A percentile compares a stretch with the other conserved stretches of the same genome.
These are phyloP conservation scores for Micropoecilia bifurca DNA, from an alignment of 2,797 vertebrate species.

Conservation along the genomic window DNA sequence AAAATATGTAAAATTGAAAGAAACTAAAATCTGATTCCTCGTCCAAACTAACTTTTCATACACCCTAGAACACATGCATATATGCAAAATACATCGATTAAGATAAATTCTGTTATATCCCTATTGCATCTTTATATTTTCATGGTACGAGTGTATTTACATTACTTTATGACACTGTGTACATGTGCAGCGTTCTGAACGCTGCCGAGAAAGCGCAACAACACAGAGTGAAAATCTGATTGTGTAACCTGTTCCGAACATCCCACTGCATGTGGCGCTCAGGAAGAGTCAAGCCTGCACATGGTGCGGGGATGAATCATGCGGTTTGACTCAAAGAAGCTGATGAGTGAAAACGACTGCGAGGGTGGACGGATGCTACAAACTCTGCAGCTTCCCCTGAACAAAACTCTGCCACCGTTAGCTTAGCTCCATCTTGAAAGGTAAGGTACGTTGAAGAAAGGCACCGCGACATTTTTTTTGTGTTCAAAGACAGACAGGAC, in stretches of 20 bases:
- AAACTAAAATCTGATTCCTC: slow-evolving; percentile 62
- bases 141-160: slow-evolving; percentile 71
- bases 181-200: slow-evolving; percentile 54
- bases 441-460: slow-evolving; percentile 69
- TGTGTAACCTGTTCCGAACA: slow-evolving; percentile 32
- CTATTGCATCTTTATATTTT: slow-evolving; percentile 79
- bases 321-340: slow-evolving; percentile 26
- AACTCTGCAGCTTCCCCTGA: slow-evolving; percentile 24
- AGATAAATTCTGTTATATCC: slow-evolving; percentile 70
- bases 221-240: slow-evolving; percentile 47
- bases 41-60: slow-evolving; percentile 57
- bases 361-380: slow-evolving; percentile 11
- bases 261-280: slow-evolving; percentile 13
- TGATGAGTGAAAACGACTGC: slow-evolving; percentile 31
- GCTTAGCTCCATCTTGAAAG: slow-evolving; percentile 39
- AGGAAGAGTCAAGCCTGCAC: background rate
- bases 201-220: slow-evolving; percentile 42
- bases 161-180: slow-evolving; percentile 67
- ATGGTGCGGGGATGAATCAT: background rate
- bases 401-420: background rate
- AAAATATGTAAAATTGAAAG: slow-evolving; percentile 58
- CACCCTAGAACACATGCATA: slow-evolving; percentile 81
- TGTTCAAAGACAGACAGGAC: slow-evolving; percentile 36
- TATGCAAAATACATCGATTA: slow-evolving; percentile 77
- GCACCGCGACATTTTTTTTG: slow-evolving; percentile 65